Base-by-base conservation (phyloP, 2,113 vertebrate genomes). In the Rhegmatorhina hoffmannsi region DNA sequence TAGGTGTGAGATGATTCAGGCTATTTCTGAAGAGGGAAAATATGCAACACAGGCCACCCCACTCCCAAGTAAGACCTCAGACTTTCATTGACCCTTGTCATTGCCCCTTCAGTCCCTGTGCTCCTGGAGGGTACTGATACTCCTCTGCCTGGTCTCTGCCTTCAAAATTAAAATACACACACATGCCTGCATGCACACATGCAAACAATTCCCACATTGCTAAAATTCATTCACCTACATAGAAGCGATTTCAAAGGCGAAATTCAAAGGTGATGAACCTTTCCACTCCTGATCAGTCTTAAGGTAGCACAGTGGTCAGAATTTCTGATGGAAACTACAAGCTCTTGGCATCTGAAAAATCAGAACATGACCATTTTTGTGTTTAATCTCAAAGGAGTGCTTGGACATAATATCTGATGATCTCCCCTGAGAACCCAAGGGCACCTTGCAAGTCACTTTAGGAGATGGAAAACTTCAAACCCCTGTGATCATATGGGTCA, bases 1-100 rank as follows among this genome's bases (percentile, higher is more conserved):
- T 63, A 92, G 80, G 73, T 93, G 80, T 70, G 58, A 89, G 69
- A 69, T 3, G 8, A 84, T 81, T 72, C 33, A 38, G 56, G 58
- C 44, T 94, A 3, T 95, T 96, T 90, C 66, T 94, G 80, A 95
- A 72, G 68, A 80, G 29, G 73, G 47, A 90, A 93, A 92, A 75
- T 86, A 64, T 43, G 52, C 85, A 74, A 40, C 52, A 56, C 64
- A 56, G 67, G 55, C 43, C 43, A 86, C 38, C 23, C 36, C 40
- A 20, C 36, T 80, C 72, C 56, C 52, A 74, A 47, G 63, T 26
- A 70, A 75, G 64, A 59, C 72, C 34, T 47, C 38, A 78, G 72
- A 13, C 47, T 78, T 82, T 43, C 52, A 90, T 44, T 64, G 77
- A 40, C n/a, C 18, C 12, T 77, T 55, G 47, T 88, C 50, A 52